phyloP scores from a whole-genome alignment of 2,888 invertebrate species.

The Heliconius aoede region DNA sequence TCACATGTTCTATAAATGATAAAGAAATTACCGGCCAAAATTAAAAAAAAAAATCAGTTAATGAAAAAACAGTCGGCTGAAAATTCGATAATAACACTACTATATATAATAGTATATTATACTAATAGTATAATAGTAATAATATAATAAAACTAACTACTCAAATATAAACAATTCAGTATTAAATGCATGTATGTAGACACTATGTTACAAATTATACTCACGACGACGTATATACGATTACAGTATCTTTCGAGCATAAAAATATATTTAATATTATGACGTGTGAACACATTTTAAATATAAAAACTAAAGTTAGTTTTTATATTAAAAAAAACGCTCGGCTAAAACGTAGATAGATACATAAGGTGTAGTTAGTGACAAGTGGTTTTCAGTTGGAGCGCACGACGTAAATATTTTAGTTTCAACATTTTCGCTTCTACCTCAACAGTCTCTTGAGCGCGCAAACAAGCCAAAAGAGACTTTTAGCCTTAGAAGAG shows the following conservation, averaged over 20 bases:
- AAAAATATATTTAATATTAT: constrained; percentile 5
- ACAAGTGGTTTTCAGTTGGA: constrained; percentile 30
- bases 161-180: neutral
- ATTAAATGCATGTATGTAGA: constrained; percentile 9
- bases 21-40: too few species aligned
- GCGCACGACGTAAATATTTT: constrained; percentile 50
- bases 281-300: neutral
- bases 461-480: constrained; percentile 64
- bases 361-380: constrained; percentile 33
- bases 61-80: too few species aligned
- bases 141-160: neutral
- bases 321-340: neutral
- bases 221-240: too few species aligned
- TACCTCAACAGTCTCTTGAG: constrained; percentile 53
- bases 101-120: neutral
- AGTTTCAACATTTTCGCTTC: constrained; percentile 51
- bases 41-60: too few species aligned
- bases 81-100: too few species aligned
- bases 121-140: neutral
- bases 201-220: neutral
- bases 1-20: too few species aligned
- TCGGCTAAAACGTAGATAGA: constrained; percentile 17
- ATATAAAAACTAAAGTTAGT: too few species aligned
- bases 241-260: neutral
- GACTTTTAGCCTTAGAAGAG: constrained; percentile 59